phyloP scores from a whole-genome alignment of 1,140 invertebrate genomes.

The Rhagoletis zephyria region DNA sequence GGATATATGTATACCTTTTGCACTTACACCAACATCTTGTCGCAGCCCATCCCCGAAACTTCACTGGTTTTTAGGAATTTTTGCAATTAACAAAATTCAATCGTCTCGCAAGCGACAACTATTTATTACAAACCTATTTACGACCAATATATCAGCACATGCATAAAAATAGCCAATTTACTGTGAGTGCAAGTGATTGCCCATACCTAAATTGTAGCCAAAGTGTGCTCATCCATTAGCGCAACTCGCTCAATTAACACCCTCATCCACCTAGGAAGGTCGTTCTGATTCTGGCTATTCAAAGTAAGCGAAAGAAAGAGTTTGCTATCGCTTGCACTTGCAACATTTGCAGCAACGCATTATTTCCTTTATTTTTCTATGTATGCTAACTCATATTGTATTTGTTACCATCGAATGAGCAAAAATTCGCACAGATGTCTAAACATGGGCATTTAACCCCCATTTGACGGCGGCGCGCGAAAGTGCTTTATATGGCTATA shows the following conservation, averaged over 20 bases:
- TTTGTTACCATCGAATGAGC: slow-evolving; percentile 55
- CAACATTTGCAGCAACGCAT: slow-evolving; percentile 14
- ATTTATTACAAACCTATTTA: not conserved
- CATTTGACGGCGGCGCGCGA: slow-evolving; percentile 66
- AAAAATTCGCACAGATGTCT: slow-evolving; percentile 68
- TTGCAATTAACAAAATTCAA: slow-evolving; percentile 46
- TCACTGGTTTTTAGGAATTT: slow-evolving; percentile 39
- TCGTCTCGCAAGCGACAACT: slow-evolving; percentile 21
- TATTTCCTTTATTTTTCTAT: not conserved
- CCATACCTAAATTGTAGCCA: not conserved
- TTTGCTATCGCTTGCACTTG: not conserved
- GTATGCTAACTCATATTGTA: slow-evolving; percentile 10
- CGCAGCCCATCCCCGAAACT: not conserved
- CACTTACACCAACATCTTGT: no score
- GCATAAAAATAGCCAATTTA: not conserved
- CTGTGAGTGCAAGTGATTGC: not conserved
- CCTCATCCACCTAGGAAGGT: not conserved
- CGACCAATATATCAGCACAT: not conserved
- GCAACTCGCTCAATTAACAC: slow-evolving; percentile 36
- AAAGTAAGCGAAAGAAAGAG: slow-evolving; percentile 10
- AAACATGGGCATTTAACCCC: slow-evolving; percentile 70
- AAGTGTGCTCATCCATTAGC: slow-evolving; percentile 18
- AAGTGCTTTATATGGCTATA: slow-evolving; percentile 54
- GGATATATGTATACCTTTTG: not conserved
- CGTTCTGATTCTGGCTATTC: not conserved